Conservation (phyloP, 2,888 invertebrate genomes). For the Tigriopus californicus region DNA sequence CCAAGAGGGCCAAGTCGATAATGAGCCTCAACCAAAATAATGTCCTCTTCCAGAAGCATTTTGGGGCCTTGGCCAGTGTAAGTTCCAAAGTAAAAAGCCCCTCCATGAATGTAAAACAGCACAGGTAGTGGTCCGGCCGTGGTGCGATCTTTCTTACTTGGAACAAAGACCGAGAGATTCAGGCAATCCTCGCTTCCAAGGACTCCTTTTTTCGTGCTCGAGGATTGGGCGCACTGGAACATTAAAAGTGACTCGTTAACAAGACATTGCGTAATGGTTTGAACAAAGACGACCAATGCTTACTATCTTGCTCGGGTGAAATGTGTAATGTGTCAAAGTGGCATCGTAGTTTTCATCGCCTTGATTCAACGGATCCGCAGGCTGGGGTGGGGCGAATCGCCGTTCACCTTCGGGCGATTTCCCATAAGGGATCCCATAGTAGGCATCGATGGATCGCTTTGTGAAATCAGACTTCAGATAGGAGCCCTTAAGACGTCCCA, state of each 20-base stretch:
- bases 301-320: no score
- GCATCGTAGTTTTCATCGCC: neutral
- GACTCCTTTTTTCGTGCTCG: no score
- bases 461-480: neutral
- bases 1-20: neutral
- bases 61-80: constrained; percentile 2
- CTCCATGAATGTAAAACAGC: constrained; percentile 9
- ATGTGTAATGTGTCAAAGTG: no score
- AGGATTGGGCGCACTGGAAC: no score
- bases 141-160: no score
- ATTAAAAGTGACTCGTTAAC: no score
- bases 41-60: neutral
- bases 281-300: no score
- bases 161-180: no score
- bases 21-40: neutral
- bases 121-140: neutral
- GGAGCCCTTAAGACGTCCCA: no score
- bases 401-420: neutral
- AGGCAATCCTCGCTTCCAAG: no score
- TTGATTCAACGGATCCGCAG: neutral
- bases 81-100: constrained; percentile 4
- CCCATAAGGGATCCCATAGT: neutral
- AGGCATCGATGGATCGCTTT: neutral
- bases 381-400: neutral
- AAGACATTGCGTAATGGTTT: no score